phyloP scores from a whole-genome alignment of 2,113 vertebrate species.

The Myodes glareolus region DNA sequence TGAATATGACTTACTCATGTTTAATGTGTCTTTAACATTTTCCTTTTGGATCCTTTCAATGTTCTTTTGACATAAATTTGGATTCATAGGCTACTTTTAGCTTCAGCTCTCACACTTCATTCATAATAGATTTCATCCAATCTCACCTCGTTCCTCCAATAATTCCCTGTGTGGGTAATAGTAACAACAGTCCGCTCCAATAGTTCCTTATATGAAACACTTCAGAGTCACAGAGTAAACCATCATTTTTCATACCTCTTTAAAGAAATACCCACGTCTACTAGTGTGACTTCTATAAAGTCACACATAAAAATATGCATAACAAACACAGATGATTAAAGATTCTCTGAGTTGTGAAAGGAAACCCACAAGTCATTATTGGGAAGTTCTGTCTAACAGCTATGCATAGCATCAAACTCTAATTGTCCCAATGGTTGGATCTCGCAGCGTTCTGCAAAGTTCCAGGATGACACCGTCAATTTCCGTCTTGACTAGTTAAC shows the following conservation, averaged over 20 bases:
- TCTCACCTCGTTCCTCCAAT: background rate
- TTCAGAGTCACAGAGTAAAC: background rate
- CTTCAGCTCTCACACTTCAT: background rate
- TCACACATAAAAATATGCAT: background rate
- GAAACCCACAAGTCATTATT: background rate
- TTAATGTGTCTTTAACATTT: background rate
- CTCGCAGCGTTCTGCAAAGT: background rate
- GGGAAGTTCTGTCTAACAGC: background rate
- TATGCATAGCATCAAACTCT: constrained; percentile 5
- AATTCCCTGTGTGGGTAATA: background rate
- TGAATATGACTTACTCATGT: background rate
- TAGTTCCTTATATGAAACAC: background rate
- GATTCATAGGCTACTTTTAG: background rate
- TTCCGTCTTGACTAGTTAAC: constrained; percentile 8
- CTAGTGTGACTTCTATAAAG: background rate
- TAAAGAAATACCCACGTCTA: background rate
- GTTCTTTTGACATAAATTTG: background rate
- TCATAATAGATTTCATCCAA: background rate
- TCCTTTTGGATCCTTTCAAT: background rate
- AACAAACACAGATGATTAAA: constrained; percentile 30
- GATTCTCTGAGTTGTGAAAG: background rate
- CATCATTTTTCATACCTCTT: background rate
- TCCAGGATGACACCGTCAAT: background rate
- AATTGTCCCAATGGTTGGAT: background rate
- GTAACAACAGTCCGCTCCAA: background rate